A percentile compares a stretch with the other conserved stretches of the same genome.
phyloP scores from a whole-genome alignment of 2,797 vertebrate genomes.

The Hirundo rustica region DNA sequence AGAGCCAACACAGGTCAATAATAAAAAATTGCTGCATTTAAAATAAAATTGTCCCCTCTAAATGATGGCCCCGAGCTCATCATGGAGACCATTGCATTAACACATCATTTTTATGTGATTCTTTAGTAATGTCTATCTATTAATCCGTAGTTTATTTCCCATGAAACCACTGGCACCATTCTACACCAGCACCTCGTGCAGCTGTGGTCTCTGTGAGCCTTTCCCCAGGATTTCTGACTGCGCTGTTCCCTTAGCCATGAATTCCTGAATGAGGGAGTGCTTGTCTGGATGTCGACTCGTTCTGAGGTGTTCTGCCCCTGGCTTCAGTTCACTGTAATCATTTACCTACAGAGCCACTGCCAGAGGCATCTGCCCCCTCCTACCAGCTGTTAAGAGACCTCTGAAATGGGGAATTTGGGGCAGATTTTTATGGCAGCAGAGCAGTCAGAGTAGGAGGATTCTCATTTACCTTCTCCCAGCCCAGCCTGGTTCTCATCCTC shows the following conservation, averaged over 20 bases:
- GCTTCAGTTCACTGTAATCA: not conserved
- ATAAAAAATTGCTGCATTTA: not conserved
- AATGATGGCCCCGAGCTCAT: not conserved
- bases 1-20: not conserved
- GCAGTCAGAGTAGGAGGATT: not conserved
- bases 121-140: not conserved
- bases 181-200: not conserved
- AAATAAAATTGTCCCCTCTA: not conserved
- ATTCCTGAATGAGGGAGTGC: not conserved
- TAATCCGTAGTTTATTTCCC: not conserved
- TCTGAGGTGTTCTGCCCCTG: not conserved
- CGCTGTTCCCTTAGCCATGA: not conserved
- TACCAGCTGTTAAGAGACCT: not conserved
- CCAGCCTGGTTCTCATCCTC: not conserved
- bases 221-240: not conserved
- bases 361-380: not conserved
- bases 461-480: not conserved
- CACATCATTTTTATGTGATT: not conserved
- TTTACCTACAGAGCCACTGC: not conserved
- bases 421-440: not conserved
- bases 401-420: not conserved
- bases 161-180: not conserved
- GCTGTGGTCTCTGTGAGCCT: not conserved
- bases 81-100: not conserved
- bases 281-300: accelerated